These are phyloP conservation scores for Venusia cambrica DNA, from an alignment of 2,888 invertebrate species.

Conservation along the genomic window DNA sequence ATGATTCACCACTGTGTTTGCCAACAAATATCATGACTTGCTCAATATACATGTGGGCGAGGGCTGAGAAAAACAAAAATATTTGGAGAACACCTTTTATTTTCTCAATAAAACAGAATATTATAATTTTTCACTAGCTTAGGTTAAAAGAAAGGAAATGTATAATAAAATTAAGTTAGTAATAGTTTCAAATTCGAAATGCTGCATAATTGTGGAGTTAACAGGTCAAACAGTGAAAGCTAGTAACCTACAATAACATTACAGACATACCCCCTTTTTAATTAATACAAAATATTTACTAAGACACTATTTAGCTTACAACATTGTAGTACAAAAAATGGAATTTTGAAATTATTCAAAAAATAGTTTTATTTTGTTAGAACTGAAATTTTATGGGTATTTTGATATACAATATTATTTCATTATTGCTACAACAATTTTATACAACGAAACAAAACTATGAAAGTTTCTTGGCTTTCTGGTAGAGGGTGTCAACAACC, in stretches of 20 bases:
- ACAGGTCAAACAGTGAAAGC: conserved; percentile 26
- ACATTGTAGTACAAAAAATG: conserved; percentile 52
- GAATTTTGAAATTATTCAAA: conserved; percentile 63
- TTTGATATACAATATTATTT: conserved; percentile 72
- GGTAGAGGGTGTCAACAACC: conserved; percentile 99
- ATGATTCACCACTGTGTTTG: conserved; percentile 41
- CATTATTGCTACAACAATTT: conserved; percentile 72
- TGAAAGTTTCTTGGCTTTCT: conserved; percentile 99
- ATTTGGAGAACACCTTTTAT: conserved; percentile 72
- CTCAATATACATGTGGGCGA: conserved; percentile 47
- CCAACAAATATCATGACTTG: conserved; percentile 68
- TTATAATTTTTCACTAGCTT: conserved; percentile 77
- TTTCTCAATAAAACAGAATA: conserved; percentile 77
- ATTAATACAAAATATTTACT: conserved; percentile 41
- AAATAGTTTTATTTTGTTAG: conserved; percentile 62
- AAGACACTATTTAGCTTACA: conserved; percentile 46
- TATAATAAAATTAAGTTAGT: conserved; percentile 61
- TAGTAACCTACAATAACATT: conserved; percentile 31
- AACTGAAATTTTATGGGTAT: conserved; percentile 69
- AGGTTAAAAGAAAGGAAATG: conserved; percentile 61
- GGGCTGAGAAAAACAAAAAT: conserved; percentile 54
- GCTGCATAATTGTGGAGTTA: conserved; percentile 42
- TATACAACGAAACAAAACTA: conserved; percentile 71
- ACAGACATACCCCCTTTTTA: conserved; percentile 48
- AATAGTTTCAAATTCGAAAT: conserved; percentile 52